Evolutionary conservation across 2,113 vertebrate species (phyloP).

Genomic region (Corydoras maculifer): DNA sequence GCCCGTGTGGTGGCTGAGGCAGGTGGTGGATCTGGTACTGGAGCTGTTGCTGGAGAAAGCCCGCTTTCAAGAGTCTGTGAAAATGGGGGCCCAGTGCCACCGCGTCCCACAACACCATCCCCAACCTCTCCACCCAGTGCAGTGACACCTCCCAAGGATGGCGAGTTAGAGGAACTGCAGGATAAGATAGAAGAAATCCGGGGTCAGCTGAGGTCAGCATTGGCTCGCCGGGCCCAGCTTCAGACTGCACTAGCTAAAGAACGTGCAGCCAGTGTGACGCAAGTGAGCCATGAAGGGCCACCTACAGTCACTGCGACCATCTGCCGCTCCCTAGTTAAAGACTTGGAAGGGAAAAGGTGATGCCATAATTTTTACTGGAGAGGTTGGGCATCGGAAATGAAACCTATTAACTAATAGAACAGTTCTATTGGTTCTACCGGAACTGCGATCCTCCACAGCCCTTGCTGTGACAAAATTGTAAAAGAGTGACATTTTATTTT

Average conservation of each 20-base stretch:
- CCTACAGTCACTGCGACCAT: constrained; percentile 39
- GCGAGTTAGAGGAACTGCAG: constrained; percentile 73
- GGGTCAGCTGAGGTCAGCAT: constrained; percentile 63
- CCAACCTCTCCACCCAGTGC: neutral
- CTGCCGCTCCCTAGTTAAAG: constrained; percentile 47
- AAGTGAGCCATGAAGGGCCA: constrained; percentile 31
- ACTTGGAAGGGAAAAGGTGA: constrained; percentile 61
- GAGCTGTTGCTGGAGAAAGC: neutral
- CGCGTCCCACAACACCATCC: neutral
- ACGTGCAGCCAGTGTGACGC: constrained; percentile 16
- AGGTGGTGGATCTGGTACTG: neutral
- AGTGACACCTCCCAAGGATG: constrained; percentile 19
- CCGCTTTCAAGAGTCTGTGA: constrained; percentile 28
- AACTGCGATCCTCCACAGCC: no score
- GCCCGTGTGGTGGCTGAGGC: constrained; percentile 45
- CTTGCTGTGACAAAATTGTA: no score
- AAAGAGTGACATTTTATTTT: no score
- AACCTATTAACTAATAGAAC: no score
- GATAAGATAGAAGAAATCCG: constrained; percentile 65
- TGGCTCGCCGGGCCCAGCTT: constrained; percentile 71
- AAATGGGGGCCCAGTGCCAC: constrained; percentile 25
- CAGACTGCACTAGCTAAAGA: constrained; percentile 60
- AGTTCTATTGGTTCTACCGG: no score
- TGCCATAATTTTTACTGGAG: neutral
- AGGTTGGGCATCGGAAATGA: no score